Percentiles rank a stretch among this genome's conserved stretches.
Evolutionary conservation across 2,797 vertebrate species (phyloP).

Genomic region (Galagoides demidoff): DNA sequence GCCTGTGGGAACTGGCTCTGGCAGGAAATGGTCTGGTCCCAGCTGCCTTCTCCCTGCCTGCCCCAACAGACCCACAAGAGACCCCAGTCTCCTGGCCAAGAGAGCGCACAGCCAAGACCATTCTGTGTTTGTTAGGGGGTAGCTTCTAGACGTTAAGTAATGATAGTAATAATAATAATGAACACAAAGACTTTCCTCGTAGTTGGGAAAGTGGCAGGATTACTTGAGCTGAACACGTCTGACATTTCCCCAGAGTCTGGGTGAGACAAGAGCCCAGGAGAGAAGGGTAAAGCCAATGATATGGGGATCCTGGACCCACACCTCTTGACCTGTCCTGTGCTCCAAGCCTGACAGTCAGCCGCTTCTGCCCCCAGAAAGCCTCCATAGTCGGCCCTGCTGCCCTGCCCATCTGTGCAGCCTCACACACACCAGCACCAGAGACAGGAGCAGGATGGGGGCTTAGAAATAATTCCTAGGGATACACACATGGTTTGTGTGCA

Average conservation of each 20-base stretch:
- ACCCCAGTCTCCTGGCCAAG: background rate
- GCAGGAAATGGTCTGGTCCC: background rate
- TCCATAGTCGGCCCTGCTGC: background rate
- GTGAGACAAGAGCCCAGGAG: slow-evolving; percentile 3
- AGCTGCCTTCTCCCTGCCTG: background rate
- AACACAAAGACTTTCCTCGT: background rate
- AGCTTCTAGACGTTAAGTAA: slow-evolving; percentile 47
- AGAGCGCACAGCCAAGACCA: background rate
- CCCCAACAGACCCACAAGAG: background rate
- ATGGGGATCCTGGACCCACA: background rate
- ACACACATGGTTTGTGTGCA: background rate
- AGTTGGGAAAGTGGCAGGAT: slow-evolving; percentile 39
- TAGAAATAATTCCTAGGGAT: background rate
- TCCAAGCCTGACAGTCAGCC: background rate
- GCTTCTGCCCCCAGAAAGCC: background rate
- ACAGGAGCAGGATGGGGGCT: background rate
- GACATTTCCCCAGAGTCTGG: slow-evolving; percentile 58
- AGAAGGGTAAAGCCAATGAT: background rate
- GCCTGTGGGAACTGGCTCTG: background rate
- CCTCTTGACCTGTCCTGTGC: background rate
- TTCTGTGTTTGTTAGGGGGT: slow-evolving; percentile 12
- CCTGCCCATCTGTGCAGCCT: too few species aligned
- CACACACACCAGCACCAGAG: background rate
- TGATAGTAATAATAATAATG: background rate
- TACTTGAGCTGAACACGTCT: slow-evolving; percentile 51